Evolutionary conservation across 2,113 vertebrate species (phyloP).

Genomic region (Brachyhypopomus occidentalis): DNA sequence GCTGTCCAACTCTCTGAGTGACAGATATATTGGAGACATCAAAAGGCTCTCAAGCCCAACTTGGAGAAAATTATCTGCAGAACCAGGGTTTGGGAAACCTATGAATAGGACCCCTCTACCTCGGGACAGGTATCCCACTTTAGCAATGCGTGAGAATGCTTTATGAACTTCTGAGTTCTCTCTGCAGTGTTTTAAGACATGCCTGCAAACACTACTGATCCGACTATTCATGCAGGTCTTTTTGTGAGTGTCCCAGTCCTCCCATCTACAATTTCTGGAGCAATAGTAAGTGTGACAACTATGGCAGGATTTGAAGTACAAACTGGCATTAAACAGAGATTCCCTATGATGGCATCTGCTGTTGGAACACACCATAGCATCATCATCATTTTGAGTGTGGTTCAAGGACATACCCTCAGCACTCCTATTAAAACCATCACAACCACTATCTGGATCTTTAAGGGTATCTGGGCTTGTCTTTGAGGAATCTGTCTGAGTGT

Average conservation of each 20-base stretch:
- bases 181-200: slow-evolving; percentile 89
- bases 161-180: slow-evolving; percentile 88
- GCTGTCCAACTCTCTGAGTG: slow-evolving; percentile 88
- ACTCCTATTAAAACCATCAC: slow-evolving; percentile 72
- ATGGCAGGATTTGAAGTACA: slow-evolving; percentile 97
- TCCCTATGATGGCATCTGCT: slow-evolving; percentile 87
- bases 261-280: slow-evolving; percentile 90
- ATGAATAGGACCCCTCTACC: slow-evolving; percentile 91
- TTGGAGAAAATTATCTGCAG: slow-evolving; percentile 89
- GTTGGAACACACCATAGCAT: slow-evolving; percentile 93
- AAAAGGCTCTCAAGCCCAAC: slow-evolving; percentile 90
- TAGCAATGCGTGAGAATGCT: slow-evolving; percentile 92
- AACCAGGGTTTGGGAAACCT: slow-evolving; percentile 91
- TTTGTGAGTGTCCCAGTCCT: slow-evolving; percentile 94
- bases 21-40: slow-evolving; percentile 93
- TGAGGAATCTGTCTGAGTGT: slow-evolving; percentile 79
- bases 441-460: slow-evolving; percentile 76
- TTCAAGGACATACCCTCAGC: slow-evolving; percentile 83
- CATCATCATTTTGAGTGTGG: slow-evolving; percentile 88
- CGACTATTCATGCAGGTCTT: slow-evolving; percentile 89
- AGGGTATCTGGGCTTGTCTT: slow-evolving; percentile 71
- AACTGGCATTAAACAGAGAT: slow-evolving; percentile 92
- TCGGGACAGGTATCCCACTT: slow-evolving; percentile 91
- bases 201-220: slow-evolving; percentile 89
- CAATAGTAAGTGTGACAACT: slow-evolving; percentile 98